Base-by-base conservation (phyloP, 2,113 vertebrate species). In the Anas platyrhynchos region DNA sequence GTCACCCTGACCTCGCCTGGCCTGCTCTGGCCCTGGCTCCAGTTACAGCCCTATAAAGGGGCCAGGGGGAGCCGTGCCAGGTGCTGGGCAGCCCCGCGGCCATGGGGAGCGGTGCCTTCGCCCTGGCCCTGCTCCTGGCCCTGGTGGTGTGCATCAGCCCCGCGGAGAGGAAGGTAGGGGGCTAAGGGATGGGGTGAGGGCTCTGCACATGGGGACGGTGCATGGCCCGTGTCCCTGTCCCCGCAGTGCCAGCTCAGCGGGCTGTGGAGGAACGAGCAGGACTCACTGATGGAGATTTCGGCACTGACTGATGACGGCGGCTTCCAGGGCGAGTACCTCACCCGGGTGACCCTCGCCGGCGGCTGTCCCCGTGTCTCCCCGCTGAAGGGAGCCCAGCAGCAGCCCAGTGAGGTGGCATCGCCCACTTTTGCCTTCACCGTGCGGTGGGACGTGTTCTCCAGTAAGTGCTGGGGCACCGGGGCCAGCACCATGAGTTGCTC, bases 61-160 rank as follows among this genome's bases (percentile, higher is more conserved):
- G 6, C 6, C 0, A 0, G 38, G 22, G 32, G 13, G 20, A 72
- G 22, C 44, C 0, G 34, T 34, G 22, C 16, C 0, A 3, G 4
- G 7, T 0, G 2, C 25, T 43, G 20, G 3, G 6, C 55, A 86
- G 34, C 26, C 26, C 50, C 5, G 5, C 1, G 1, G 52, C 46
- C 65, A 91, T 94, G 95, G 29, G 21, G 17, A 89, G 58, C 27
- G 0, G 10, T 18, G 8, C 4, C 13, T 61, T 79, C 6, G 4
- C 41, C 74, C 29, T 80, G 55, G 12, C 62, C 0, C 38, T 96
- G 0, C 0, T 25, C 48, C 31, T 41, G 62, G 36, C 38, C 36
- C 36, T 63, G 34, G 23, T 25, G 11, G 20, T 1, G 0, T 20
- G 44, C 2, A 16, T n/a, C 66, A 26, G 12, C 10, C 6, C 71